Percentiles rank a stretch among this genome's conserved stretches.
Evolutionary conservation across 2,888 invertebrate species (phyloP).

Genomic region (Cistogaster globosa): DNA sequence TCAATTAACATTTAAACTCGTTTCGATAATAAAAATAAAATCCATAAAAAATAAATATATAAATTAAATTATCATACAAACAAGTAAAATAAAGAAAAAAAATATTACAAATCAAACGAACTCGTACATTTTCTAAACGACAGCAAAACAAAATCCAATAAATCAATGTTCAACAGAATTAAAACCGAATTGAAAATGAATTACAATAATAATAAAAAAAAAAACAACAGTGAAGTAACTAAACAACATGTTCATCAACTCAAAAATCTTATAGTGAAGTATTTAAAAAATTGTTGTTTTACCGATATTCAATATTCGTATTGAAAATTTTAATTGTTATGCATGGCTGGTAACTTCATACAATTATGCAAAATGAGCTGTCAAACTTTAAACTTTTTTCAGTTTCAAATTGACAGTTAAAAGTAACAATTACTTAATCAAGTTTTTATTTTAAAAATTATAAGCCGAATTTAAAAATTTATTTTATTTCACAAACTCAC

Average conservation of each 20-base stretch:
- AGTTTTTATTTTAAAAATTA: constrained; percentile 49
- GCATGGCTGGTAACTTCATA: constrained; percentile 56
- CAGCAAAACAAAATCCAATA: constrained; percentile 49
- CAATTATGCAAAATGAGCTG: constrained; percentile 73
- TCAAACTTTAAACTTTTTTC: constrained; percentile 68
- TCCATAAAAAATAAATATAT: constrained; percentile 39
- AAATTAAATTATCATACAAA: constrained; percentile 48
- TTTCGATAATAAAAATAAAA: constrained; percentile 60
- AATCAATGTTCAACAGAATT: constrained; percentile 66
- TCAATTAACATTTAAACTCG: constrained; percentile 67
- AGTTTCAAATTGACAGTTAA: constrained; percentile 69
- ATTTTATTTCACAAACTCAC: constrained; percentile 16
- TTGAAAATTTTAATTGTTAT: constrained; percentile 60
- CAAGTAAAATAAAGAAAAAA: constrained; percentile 40
- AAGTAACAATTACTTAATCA: constrained; percentile 71
- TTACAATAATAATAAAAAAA: not conserved
- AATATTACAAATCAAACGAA: constrained; percentile 16
- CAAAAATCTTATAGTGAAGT: constrained; percentile 11
- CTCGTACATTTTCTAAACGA: constrained; percentile 41
- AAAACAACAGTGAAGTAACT: not conserved
- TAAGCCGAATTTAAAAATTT: constrained; percentile 26
- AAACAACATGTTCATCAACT: constrained; percentile 44
- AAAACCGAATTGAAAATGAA: constrained; percentile 23
- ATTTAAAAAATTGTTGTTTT: constrained; percentile 6
- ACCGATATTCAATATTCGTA: constrained; percentile 41